phyloP scores from a whole-genome alignment of 2,888 invertebrate species.

The Drepana falcataria region DNA sequence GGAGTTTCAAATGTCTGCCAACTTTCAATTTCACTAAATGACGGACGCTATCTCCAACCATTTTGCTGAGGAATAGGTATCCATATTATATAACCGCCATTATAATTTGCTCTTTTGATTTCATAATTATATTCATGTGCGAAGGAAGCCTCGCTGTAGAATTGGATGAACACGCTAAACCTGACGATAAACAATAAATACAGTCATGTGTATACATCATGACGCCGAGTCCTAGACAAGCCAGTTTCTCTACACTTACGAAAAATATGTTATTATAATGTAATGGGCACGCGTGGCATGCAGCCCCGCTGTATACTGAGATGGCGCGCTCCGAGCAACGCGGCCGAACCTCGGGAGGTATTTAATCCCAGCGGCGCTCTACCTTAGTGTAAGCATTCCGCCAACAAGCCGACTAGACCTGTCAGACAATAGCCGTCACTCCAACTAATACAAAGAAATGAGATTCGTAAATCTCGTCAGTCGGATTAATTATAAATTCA shows the following conservation, averaged over 20 bases:
- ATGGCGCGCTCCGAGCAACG: neutral
- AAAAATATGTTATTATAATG: too few relatives aligned
- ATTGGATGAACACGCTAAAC: too few relatives aligned
- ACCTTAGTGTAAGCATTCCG: neutral
- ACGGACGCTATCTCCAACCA: neutral
- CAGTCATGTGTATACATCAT: too few relatives aligned
- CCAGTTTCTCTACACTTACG: too few relatives aligned
- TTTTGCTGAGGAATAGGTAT: neutral
- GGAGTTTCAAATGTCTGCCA: neutral
- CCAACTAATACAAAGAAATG: neutral
- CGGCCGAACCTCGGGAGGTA: neutral
- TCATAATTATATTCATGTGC: too few relatives aligned
- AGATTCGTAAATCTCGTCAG: conserved; percentile 13
- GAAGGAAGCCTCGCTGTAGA: too few relatives aligned
- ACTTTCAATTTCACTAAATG: neutral
- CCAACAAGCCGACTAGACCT: neutral
- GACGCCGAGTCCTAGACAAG: too few relatives aligned
- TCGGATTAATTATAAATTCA: conserved; percentile 39
- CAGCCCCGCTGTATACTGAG: too few relatives aligned
- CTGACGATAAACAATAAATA: too few relatives aligned
- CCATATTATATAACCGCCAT: neutral
- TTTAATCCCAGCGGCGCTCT: neutral
- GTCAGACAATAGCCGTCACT: neutral
- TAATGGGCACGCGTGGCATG: too few relatives aligned
- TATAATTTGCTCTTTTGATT: neutral